Conservation (phyloP, 2,113 vertebrate species). For the Ceyx melanurus region DNA sequence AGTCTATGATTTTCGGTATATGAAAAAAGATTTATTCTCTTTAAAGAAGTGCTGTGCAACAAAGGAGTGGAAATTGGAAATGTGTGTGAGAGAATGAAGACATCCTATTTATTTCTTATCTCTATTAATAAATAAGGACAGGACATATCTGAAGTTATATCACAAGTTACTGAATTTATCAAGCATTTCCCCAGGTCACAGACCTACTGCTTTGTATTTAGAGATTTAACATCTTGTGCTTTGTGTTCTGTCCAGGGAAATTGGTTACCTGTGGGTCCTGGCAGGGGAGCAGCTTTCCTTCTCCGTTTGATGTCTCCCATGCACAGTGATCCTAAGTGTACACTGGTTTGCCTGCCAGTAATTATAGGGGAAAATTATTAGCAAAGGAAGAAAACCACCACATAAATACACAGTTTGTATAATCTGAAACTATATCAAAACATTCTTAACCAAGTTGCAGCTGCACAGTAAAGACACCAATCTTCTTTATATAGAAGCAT, state of each 20-base stretch:
- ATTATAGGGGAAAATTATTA: conserved; percentile 80
- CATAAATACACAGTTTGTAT: conserved; percentile 71
- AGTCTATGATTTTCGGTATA: neutral
- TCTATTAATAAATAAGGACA: neutral
- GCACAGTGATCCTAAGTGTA: conserved; percentile 95
- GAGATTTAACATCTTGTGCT: conserved; percentile 23
- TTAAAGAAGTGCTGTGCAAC: neutral
- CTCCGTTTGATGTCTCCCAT: conserved; percentile 97
- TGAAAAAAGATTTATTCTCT: neutral
- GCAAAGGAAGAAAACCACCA: conserved; percentile 64
- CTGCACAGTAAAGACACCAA: conserved; percentile 83
- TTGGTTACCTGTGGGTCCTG: conserved; percentile 88
- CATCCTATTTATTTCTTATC: neutral
- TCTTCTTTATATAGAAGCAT: conserved; percentile 94
- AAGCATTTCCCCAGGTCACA: neutral
- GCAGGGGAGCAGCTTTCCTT: conserved; percentile 92
- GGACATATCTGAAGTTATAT: neutral
- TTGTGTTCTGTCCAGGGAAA: conserved; percentile 12
- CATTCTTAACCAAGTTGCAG: conserved; percentile 75
- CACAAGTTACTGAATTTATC: conserved; percentile 20
- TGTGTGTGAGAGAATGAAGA: neutral
- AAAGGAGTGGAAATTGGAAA: conserved; percentile 8
- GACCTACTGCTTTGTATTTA: conserved; percentile 24
- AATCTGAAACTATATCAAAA: conserved; percentile 76
- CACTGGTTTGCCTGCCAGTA: conserved; percentile 93